Evolutionary conservation across 2,797 vertebrate species (phyloP), one percentile per base, ranked within the genome.

Genomic region (Babyrousa celebensis): DNA sequence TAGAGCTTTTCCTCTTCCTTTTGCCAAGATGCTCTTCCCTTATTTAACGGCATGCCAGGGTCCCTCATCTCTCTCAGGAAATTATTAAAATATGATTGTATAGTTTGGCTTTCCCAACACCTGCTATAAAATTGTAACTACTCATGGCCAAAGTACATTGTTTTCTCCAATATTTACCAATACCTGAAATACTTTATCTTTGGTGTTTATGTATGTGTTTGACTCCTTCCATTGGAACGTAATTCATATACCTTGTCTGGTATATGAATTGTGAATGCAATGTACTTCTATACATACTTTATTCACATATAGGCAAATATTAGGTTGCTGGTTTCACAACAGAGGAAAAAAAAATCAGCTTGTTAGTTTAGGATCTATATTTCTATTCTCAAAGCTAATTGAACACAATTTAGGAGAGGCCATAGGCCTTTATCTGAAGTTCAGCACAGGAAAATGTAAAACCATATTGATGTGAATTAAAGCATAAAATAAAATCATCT

Each of bases 301-400:
- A 72, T n/a, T 1, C n/a, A 7, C 4, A 67, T 6, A 8, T 3
- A n/a, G 10, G 67, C 36, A 21, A 58, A 10, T 86, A 23, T 63
- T 63, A 89, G 52, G 60, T 11, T 78, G 7, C 29, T 78, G 71
- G 89, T 74, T 94, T 32, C 15, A 83, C 21, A 78, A 89, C 0
- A 79, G 15, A 79, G 29, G 32, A 89, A 91, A 93, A 86, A 86
- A 29, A 6, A 68, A 36, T 70, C 27, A 56, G 14, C 23, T 48
- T 72, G 40, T 80, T 80, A n/a, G 6, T 91, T 89, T 86, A 36
- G 25, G 77, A 77, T 91, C 56, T 62, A 16, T 83, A 94, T 86
- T 87, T 95, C 21, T 75, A 10, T 78, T 80, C 70, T 80, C 21
- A 95, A 77, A 90, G 40, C 62, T 88, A 94, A 93, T 40, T 71